These are phyloP conservation scores for Hyaena hyaena DNA, from an alignment of 2,113 vertebrate genomes.

Conservation along the genomic window DNA sequence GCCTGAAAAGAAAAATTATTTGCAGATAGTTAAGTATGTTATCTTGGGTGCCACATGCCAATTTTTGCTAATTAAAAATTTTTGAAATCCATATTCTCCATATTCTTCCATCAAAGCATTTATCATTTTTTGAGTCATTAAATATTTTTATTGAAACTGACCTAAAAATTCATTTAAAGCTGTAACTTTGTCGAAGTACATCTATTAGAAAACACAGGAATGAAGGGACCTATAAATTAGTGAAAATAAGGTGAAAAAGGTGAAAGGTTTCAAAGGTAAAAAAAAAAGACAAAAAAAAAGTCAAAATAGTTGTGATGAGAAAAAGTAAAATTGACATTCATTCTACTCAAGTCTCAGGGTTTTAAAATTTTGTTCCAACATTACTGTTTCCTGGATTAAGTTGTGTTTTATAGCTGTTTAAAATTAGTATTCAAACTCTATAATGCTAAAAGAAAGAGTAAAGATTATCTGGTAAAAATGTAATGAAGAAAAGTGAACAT, in stretches of 20 bases:
- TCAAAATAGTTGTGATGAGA: background rate
- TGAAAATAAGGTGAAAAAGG: constrained; percentile 27
- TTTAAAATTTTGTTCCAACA: constrained; percentile 6
- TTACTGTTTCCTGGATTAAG: background rate
- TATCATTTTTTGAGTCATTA: constrained; percentile 37
- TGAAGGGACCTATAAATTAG: background rate
- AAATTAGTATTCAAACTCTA: constrained; percentile 23
- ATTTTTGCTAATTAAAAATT: background rate
- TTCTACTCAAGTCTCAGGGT: background rate
- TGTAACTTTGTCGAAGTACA: background rate
- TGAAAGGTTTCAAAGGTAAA: background rate
- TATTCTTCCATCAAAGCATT: background rate
- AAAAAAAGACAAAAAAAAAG: constrained; percentile 12
- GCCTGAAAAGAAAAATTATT: constrained; percentile 86
- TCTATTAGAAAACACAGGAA: background rate
- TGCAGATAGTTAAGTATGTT: background rate
- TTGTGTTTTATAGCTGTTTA: background rate
- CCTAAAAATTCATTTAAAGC: constrained; percentile 3
- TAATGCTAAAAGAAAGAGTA: background rate
- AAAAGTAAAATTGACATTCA: constrained; percentile 20
- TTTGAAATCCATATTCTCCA: background rate
- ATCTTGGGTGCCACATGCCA: background rate
- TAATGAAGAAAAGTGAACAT: constrained; percentile 31
- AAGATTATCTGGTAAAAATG: background rate
- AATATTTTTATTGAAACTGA: constrained; percentile 32